Conservation (phyloP, 2,797 vertebrate species). For the Peromyscus eremicus region DNA sequence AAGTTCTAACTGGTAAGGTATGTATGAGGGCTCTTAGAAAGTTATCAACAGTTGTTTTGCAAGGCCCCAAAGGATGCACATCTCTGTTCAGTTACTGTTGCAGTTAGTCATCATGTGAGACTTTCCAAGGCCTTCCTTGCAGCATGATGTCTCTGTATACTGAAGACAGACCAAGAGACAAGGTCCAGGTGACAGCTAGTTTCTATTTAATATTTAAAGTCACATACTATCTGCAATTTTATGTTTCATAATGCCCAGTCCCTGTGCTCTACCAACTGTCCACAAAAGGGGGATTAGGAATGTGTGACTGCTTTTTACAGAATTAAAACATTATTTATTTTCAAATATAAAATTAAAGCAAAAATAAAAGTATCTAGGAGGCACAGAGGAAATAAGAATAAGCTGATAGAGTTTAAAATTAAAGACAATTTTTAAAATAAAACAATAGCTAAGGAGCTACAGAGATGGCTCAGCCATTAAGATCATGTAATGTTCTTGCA, state of each 20-base stretch:
- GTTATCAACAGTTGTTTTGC: not conserved
- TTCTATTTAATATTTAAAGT: not conserved
- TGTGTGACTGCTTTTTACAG: rapidly evolving
- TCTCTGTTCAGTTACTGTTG: not conserved
- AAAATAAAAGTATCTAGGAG: not conserved
- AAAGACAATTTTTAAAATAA: not conserved
- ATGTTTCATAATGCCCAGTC: not conserved
- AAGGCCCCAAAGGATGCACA: no score
- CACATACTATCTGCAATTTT: not conserved
- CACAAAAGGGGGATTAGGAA: not conserved
- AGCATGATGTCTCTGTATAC: no score
- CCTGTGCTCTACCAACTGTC: not conserved
- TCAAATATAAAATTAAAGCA: not conserved
- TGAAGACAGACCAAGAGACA: not conserved
- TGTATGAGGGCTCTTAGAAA: no score
- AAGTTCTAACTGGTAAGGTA: not conserved
- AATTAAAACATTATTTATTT: not conserved
- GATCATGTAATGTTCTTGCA: not conserved
- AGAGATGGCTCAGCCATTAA: not conserved
- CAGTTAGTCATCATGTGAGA: not conserved
- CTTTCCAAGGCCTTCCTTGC: not conserved
- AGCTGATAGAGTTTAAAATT: not conserved
- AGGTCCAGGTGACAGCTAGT: not conserved
- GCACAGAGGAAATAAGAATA: not conserved
- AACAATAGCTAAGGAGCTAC: no score